Base-by-base conservation (phyloP, 2,113 vertebrate genomes). In the Mugil cephalus region DNA sequence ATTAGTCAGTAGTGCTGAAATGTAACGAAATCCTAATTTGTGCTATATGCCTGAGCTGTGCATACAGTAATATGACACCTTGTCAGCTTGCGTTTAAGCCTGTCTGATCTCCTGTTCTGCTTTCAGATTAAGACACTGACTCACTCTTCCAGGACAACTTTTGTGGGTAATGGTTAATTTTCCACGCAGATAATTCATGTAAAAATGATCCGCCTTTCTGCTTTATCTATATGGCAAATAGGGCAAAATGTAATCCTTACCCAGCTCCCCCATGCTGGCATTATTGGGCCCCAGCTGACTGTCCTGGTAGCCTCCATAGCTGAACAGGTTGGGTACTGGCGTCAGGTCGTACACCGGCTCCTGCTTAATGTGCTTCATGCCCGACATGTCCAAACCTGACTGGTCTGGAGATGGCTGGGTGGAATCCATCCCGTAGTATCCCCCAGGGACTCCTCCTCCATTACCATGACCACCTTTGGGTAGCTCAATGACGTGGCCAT, bases 291-390 rank as follows among this genome's bases (percentile, higher is more conserved):
- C 94, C 93, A 99, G 93, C 36, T 99, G 98, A 82, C 94, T 96
- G 0, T 96, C 97, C 92, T 95, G 98, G 94, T 98, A 98, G 83
- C 96, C 96, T 87, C 94, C 95, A 87, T 97, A 98, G 91, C 96
- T 96, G 95, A 99, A 98, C 90, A 99, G 95, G 95, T 98, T 98
- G 91, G 97, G 96, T 80, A 99, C 96, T 3, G 97, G 97, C 24
- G 97, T 97, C 93, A 99, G 94, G 94, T 99, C 97, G 75, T 99
- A 99, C 86, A 98, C 96, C 43, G 98, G 98, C 93, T 99, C 98
- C 93, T 99, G 98, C 83, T 99, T 99, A 88, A 99, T 99, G 91
- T 97, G 98, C 94, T 99, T 99, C 93, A 99, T 96, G 88, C 97
- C 98, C 69, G 96, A 96, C 95, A 99, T 98, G 91, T 99, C 98